These are phyloP conservation scores for Chloroclysta siterata DNA, from an alignment of 2,888 invertebrate genomes.

Conservation along the genomic window DNA sequence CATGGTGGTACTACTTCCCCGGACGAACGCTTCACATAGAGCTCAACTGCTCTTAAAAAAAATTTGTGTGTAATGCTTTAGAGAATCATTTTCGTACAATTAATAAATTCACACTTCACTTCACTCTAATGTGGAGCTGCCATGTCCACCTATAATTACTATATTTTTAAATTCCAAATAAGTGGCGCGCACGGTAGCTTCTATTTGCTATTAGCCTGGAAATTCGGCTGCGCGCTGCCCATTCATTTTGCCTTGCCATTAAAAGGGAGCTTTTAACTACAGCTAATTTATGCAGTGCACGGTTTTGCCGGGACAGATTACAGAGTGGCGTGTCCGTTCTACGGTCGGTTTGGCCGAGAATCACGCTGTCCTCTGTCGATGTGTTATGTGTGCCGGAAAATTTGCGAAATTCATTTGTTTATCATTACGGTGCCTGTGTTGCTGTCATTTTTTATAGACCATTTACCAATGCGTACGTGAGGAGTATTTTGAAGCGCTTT, in stretches of 20 bases:
- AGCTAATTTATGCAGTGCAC: constrained; percentile 80
- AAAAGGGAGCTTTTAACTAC: constrained; percentile 81
- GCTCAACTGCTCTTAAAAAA: no score
- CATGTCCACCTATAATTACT: no score
- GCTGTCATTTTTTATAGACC: neutral
- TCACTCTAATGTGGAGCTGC: no score
- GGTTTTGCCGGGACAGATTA: constrained; percentile 78
- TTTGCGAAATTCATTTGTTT: constrained; percentile 62
- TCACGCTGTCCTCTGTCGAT: constrained; percentile 68
- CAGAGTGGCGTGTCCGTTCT: constrained; percentile 71
- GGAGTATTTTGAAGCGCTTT: no score
- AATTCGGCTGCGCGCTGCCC: constrained; percentile 62
- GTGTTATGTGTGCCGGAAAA: constrained; percentile 63
- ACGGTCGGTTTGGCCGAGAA: constrained; percentile 60
- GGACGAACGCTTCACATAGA: no score
- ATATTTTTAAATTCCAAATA: no score
- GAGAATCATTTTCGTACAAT: no score
- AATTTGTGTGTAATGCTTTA: no score
- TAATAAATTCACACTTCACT: no score
- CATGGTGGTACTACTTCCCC: no score
- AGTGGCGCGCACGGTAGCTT: constrained; percentile 36
- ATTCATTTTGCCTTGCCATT: constrained; percentile 80
- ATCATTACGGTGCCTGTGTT: constrained; percentile 14
- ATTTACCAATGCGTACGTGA: constrained; percentile 1
- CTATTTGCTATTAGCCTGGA: constrained; percentile 59